Conservation (phyloP, 2,113 vertebrate genomes). For the Carassius gibelio region DNA sequence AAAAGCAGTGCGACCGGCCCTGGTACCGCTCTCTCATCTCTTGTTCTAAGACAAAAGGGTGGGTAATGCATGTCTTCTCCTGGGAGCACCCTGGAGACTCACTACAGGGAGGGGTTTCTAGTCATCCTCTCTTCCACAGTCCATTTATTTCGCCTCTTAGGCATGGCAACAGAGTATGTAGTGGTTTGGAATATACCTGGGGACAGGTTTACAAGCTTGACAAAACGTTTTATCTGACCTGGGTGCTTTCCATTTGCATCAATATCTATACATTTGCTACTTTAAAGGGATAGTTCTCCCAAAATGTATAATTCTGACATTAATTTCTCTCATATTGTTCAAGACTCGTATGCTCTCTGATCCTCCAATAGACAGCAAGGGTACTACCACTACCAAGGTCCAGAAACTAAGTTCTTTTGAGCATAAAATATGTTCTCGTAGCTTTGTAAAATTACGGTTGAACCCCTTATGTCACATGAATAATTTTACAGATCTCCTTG, state of each 20-base stretch:
- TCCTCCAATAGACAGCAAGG: too few species aligned
- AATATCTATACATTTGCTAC: not conserved
- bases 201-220: slow-evolving; percentile 29
- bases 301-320: too few species aligned
- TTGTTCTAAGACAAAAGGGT: slow-evolving; percentile 96
- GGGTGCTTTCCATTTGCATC: slow-evolving; percentile 1
- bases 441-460: too few species aligned
- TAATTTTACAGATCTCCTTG: too few species aligned
- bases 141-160: slow-evolving; percentile 49
- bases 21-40: slow-evolving; percentile 93
- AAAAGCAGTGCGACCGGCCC: slow-evolving; percentile 92
- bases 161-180: slow-evolving; percentile 29
- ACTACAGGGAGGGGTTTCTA: slow-evolving; percentile 66
- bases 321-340: too few species aligned
- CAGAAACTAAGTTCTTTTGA: too few species aligned
- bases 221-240: not conserved
- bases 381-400: too few species aligned
- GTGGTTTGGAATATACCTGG: slow-evolving; percentile 17
- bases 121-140: slow-evolving; percentile 63
- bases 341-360: too few species aligned
- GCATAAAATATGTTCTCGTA: too few species aligned
- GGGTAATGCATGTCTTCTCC: slow-evolving; percentile 84
- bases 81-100: slow-evolving; percentile 50
- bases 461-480: too few species aligned
- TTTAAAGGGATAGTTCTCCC: not conserved